These are phyloP conservation scores for Stenotaenia linearis DNA, from an alignment of 2,888 invertebrate species.

Conservation along the genomic window DNA sequence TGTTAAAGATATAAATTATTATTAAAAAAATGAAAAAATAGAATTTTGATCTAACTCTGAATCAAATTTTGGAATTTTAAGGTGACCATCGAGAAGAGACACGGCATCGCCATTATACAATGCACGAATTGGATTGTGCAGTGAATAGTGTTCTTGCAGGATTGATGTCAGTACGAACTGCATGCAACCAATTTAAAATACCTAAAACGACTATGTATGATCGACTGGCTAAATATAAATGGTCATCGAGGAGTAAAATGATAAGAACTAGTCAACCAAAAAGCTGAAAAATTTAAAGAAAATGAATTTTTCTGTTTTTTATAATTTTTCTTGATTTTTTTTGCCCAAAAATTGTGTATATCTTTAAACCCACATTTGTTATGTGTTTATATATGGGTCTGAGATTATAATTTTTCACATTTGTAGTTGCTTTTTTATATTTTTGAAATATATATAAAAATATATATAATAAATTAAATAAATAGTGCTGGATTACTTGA, in stretches of 20 bases:
- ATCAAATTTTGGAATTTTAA: background rate
- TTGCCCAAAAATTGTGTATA: too few relatives aligned
- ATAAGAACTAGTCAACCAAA: background rate
- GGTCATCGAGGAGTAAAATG: background rate
- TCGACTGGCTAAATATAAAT: constrained; percentile 5
- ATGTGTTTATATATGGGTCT: background rate
- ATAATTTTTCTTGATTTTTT: background rate
- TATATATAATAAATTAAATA: background rate
- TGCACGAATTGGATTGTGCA: background rate
- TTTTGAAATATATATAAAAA: background rate
- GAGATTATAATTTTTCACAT: too few relatives aligned
- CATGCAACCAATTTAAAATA: background rate
- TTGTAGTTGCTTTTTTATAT: too few relatives aligned
- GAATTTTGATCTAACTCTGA: background rate
- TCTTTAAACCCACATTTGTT: too few relatives aligned
- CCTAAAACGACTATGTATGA: background rate
- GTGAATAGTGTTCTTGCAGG: background rate
- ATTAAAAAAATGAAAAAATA: background rate
- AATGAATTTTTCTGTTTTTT: background rate
- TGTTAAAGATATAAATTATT: background rate
- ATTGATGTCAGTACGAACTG: background rate
- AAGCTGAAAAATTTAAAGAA: background rate
- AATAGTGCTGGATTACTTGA: background rate
- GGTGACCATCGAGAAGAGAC: background rate
- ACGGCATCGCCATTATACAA: background rate